A percentile compares a stretch with the other conserved stretches of the same genome.
Evolutionary conservation across 2,888 invertebrate species (phyloP).

Genomic region (Meta bourneti): DNA sequence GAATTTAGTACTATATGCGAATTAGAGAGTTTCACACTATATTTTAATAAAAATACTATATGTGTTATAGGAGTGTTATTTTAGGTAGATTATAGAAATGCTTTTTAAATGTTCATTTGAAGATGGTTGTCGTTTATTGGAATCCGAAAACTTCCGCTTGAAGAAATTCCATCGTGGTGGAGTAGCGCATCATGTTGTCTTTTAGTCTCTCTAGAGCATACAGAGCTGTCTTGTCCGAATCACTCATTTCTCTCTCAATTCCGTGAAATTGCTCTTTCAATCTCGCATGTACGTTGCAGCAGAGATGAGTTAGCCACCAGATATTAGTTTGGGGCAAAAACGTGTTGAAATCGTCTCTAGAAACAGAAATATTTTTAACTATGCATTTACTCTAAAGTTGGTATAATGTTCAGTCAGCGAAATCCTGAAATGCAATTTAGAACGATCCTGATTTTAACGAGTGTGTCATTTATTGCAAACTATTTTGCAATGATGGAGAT

Average conservation of each 20-base stretch:
- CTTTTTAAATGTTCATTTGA: no score
- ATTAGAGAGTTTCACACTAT: no score
- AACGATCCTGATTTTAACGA: background rate
- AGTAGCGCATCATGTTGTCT: background rate
- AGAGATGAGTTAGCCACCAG: slow-evolving; percentile 15
- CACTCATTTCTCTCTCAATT: no score
- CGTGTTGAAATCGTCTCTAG: background rate
- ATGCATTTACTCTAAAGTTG: no score
- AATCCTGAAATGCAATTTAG: no score
- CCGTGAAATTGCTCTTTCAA: background rate
- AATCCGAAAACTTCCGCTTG: background rate
- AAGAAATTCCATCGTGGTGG: slow-evolving; percentile 19
- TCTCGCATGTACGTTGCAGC: background rate
- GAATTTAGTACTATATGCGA: no score
- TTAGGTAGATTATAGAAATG: no score
- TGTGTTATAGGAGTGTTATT: no score
- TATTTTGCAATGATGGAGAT: background rate
- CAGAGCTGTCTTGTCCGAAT: background rate
- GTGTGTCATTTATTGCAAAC: background rate
- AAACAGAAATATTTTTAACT: background rate
- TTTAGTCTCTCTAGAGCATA: slow-evolving; percentile 2
- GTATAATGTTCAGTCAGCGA: no score
- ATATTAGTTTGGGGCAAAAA: slow-evolving; percentile 29
- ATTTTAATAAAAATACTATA: no score
- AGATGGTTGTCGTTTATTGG: background rate